Evolutionary conservation across 2,797 vertebrate genomes (phyloP).

Genomic region (Sciaenops ocellatus): DNA sequence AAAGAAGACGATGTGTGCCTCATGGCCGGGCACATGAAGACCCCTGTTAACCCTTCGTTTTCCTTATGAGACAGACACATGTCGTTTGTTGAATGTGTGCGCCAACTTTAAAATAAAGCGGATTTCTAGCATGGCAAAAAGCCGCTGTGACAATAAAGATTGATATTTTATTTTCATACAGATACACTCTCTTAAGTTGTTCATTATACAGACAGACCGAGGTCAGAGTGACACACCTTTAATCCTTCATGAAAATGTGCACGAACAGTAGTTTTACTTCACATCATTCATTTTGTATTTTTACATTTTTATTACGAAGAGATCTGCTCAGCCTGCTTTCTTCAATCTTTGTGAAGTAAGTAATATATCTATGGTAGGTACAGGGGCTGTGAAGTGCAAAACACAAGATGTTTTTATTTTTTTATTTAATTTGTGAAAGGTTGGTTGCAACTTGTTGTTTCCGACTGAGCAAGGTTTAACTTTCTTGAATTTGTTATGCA

Average conservation of each 20-base stretch:
- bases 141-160: conserved; percentile 60
- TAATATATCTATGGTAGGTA: too few species aligned
- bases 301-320: not conserved
- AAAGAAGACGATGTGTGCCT: conserved; percentile 71
- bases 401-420: not conserved
- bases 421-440: too few species aligned
- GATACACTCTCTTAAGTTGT: conserved; percentile 40
- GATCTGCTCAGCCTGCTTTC: not conserved
- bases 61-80: conserved; percentile 51
- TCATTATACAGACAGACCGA: conserved; percentile 29
- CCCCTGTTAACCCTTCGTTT: conserved; percentile 44
- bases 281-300: too few species aligned
- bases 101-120: conserved; percentile 71
- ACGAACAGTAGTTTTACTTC: not conserved
- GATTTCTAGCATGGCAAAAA: conserved; percentile 44
- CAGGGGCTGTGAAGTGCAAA: not conserved
- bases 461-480: not conserved
- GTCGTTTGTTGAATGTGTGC: conserved; percentile 52
- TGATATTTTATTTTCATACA: conserved; percentile 65
- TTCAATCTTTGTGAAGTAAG: not conserved
- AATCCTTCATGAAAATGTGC: not conserved
- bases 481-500: too few species aligned
- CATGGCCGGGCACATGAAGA: conserved; percentile 55
- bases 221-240: not conserved
- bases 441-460: not conserved